A percentile compares a stretch with the other conserved stretches of the same genome.
phyloP scores from a whole-genome alignment of 2,113 vertebrate species.

The Chroicocephalus ridibundus region DNA sequence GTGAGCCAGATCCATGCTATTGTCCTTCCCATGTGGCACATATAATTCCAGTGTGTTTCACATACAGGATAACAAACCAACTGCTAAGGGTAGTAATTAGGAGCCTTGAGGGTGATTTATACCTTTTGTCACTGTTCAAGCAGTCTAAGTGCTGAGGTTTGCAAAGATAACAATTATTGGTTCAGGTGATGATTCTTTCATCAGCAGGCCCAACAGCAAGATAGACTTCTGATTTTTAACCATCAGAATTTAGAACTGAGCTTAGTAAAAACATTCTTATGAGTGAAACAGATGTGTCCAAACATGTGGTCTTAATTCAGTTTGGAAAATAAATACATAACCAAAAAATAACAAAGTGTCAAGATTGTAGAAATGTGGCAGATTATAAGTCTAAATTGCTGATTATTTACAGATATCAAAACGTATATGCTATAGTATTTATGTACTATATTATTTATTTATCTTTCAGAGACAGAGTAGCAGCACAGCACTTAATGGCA shows the following conservation, averaged over 20 bases:
- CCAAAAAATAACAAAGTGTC: neutral
- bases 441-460: neutral
- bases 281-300: neutral
- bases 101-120: constrained; percentile 62
- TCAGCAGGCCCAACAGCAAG: neutral
- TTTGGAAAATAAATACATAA: neutral
- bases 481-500: neutral
- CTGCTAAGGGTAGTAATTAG: constrained; percentile 67
- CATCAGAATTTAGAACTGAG: neutral
- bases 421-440: neutral
- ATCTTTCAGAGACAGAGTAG: neutral
- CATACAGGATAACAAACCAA: constrained; percentile 34
- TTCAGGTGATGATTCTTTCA: constrained; percentile 37
- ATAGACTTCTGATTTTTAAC: neutral
- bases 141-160: constrained; percentile 17
- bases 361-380: neutral
- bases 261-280: neutral
- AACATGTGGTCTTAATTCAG: neutral
- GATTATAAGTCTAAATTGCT: neutral
- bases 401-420: neutral
- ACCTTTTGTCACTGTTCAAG: constrained; percentile 60
- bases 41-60: neutral
- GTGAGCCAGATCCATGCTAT: neutral
- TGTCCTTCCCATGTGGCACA: constrained; percentile 8
- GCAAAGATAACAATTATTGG: constrained; percentile 65